phyloP scores from a whole-genome alignment of 2,113 vertebrate genomes.

The Microcebus tavaratra region DNA sequence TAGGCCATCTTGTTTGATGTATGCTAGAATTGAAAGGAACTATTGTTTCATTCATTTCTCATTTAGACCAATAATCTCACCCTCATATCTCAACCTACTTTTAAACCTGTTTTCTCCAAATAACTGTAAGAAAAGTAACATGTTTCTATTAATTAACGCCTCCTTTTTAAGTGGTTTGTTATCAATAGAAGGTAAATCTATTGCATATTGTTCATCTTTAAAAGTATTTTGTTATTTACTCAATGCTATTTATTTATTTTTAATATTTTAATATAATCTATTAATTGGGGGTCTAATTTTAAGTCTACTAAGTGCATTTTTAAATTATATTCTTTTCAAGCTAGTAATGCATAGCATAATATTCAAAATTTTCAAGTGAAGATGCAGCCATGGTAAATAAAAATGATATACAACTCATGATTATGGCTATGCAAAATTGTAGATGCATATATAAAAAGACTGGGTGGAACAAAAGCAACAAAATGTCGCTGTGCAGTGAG shows the following conservation, averaged over 20 bases:
- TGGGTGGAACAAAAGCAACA: not conserved
- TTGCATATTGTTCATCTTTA: not conserved
- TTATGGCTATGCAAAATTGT: not conserved
- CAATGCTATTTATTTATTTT: not conserved
- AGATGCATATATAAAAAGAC: not conserved
- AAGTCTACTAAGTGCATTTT: not conserved
- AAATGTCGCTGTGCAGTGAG: not conserved
- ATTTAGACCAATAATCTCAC: not conserved
- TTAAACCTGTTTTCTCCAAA: not conserved
- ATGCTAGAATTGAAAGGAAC: not conserved
- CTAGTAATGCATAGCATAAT: not conserved
- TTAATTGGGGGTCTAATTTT: not conserved
- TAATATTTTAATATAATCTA: not conserved
- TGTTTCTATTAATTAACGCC: not conserved
- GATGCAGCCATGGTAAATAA: not conserved
- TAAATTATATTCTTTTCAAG: not conserved
- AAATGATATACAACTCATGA: not conserved
- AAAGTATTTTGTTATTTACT: not conserved
- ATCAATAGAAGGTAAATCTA: not conserved
- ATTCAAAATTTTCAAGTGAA: not conserved
- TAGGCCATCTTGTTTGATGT: not conserved
- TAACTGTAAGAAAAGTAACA: not conserved
- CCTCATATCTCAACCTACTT: not conserved
- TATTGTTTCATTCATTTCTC: not conserved
- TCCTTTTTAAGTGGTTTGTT: not conserved